A percentile compares a stretch with the other conserved stretches of the same genome.
These are phyloP conservation scores for Drosophila fuyamai DNA, from an alignment of 1,140 invertebrate genomes.

Conservation along the genomic window DNA sequence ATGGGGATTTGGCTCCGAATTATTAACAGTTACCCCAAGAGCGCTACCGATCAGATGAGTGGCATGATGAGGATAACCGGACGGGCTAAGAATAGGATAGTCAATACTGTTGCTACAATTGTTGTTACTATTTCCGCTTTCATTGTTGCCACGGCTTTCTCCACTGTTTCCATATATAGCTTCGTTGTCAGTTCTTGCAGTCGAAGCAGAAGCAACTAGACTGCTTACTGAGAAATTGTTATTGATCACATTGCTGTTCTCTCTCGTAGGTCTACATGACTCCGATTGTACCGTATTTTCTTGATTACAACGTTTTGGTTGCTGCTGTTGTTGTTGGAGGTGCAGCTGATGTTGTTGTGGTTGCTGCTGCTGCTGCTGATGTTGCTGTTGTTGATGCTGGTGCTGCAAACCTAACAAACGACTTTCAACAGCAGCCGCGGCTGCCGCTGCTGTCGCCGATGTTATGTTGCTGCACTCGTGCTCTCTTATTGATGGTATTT, in stretches of 20 bases:
- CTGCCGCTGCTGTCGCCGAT: constrained; percentile 46
- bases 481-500: constrained; percentile 94
- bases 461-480: constrained; percentile 43
- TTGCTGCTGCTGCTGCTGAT: constrained; percentile 40
- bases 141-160: constrained; percentile 10
- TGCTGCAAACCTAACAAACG: constrained; percentile 62
- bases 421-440: constrained; percentile 69
- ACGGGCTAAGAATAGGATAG: constrained; percentile 46
- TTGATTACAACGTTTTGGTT: constrained; percentile 44
- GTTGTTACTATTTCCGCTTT: constrained; percentile 19
- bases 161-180: constrained; percentile 38
- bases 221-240: constrained; percentile 75
- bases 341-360: constrained; percentile 55
- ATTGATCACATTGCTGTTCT: constrained; percentile 43
- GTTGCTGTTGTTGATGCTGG: constrained; percentile 39
- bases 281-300: constrained; percentile 22
- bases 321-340: constrained; percentile 47
- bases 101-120: constrained; percentile 28
- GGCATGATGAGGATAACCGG: constrained; percentile 66
- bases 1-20: constrained; percentile 27
- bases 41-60: constrained; percentile 66
- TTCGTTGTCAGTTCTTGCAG: constrained; percentile 38
- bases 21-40: constrained; percentile 47
- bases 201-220: constrained; percentile 53
- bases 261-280: constrained; percentile 8